These are phyloP conservation scores for Brachionus rotundiformis DNA, from an alignment of 1,140 invertebrate species.

Conservation along the genomic window DNA sequence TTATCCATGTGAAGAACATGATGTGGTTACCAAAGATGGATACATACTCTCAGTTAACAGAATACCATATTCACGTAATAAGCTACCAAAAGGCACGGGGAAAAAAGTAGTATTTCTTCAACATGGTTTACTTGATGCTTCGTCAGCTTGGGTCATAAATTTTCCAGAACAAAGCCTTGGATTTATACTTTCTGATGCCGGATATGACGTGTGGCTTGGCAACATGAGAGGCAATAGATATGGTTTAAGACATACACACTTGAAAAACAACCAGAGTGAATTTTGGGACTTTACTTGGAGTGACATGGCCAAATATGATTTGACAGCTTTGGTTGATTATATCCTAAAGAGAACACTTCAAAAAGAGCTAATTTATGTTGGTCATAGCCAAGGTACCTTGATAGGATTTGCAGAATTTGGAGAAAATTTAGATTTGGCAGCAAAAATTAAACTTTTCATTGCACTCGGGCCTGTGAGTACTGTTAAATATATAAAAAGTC, in stretches of 20 bases:
- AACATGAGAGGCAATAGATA: slow-evolving; percentile 72
- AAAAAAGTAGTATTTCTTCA: slow-evolving; percentile 1
- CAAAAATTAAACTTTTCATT: slow-evolving; percentile 61
- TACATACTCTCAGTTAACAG: slow-evolving; percentile 20
- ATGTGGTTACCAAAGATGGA: slow-evolving; percentile 38
- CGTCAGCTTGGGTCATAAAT: slow-evolving; percentile 18
- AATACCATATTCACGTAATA: slow-evolving; percentile 13
- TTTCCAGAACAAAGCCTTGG: slow-evolving; percentile 38
- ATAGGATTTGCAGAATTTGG: slow-evolving; percentile 64
- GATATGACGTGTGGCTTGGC: slow-evolving; percentile 75
- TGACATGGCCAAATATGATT: slow-evolving; percentile 75
- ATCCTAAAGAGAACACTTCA: slow-evolving; percentile 68
- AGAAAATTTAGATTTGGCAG: slow-evolving; percentile 54
- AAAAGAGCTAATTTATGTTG: slow-evolving; percentile 70
- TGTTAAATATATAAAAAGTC: slow-evolving; percentile 72
- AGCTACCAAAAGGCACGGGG: not conserved
- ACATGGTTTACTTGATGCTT: slow-evolving; percentile 44
- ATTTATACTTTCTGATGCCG: slow-evolving; percentile 66
- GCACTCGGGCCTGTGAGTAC: slow-evolving; percentile 76
- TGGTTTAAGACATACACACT: slow-evolving; percentile 64
- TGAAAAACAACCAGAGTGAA: slow-evolving; percentile 66
- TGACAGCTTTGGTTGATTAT: slow-evolving; percentile 72
- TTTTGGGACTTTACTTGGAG: slow-evolving; percentile 77
- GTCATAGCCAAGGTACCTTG: slow-evolving; percentile 72
- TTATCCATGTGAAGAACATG: slow-evolving; percentile 43